Percentiles rank a stretch among this genome's conserved stretches.
These are phyloP conservation scores for Salvelinus namaycush DNA, from an alignment of 2,113 vertebrate genomes.

Conservation along the genomic window DNA sequence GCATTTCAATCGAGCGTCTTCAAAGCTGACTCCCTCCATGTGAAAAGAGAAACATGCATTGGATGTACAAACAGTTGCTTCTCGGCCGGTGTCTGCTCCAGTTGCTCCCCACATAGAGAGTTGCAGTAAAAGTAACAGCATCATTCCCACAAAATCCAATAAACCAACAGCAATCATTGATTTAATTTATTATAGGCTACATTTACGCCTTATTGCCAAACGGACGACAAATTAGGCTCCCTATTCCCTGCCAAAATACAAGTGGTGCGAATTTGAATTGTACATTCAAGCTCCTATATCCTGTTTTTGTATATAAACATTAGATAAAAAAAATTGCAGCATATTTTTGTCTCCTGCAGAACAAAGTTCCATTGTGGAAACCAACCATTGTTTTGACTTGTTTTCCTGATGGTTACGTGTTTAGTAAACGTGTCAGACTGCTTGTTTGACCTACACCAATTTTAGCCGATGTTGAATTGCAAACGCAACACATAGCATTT, in stretches of 20 bases:
- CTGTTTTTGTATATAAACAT: constrained; percentile 65
- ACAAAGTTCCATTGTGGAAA: constrained; percentile 57
- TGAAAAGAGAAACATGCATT: constrained; percentile 68
- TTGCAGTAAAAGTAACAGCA: constrained; percentile 59
- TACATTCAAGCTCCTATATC: constrained; percentile 54
- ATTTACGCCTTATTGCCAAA: constrained; percentile 12
- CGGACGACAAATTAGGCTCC: not conserved
- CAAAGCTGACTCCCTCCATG: constrained; percentile 40
- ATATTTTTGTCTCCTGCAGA: constrained; percentile 45
- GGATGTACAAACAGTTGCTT: constrained; percentile 55
- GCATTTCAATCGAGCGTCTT: constrained; percentile 49
- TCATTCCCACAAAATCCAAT: constrained; percentile 38
- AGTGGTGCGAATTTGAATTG: constrained; percentile 34
- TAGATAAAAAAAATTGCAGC: constrained; percentile 59
- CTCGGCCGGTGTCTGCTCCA: constrained; percentile 13
- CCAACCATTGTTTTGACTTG: constrained; percentile 65
- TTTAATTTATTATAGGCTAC: not conserved
- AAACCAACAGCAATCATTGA: constrained; percentile 4
- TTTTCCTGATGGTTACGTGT: constrained; percentile 68
- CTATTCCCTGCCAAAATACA: constrained; percentile 35
- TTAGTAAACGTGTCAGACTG: not conserved
- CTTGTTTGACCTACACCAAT: not conserved
- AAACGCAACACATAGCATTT: no score
- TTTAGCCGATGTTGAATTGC: constrained; percentile 6
- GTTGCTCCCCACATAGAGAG: constrained; percentile 35